phyloP scores from a whole-genome alignment of 1,140 invertebrate genomes.

The Contarinia nasturtii region DNA sequence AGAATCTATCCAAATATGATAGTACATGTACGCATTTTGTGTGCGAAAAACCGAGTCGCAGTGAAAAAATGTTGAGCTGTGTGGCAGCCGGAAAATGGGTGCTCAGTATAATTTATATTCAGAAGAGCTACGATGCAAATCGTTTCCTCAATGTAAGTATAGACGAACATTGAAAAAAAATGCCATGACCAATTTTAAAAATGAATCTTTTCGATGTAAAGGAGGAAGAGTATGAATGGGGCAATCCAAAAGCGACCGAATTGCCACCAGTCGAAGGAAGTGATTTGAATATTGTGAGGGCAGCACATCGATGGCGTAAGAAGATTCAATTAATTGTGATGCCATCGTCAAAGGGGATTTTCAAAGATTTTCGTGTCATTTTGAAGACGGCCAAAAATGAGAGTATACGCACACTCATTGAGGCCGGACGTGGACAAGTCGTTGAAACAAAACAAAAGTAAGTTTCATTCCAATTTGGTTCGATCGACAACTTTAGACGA shows the following conservation, averaged over 20 bases:
- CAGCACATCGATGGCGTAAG: slow-evolving; percentile 43
- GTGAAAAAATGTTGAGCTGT: slow-evolving; percentile 68
- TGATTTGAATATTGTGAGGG: slow-evolving; percentile 26
- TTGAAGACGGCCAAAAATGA: slow-evolving; percentile 42
- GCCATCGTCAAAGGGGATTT: slow-evolving; percentile 32
- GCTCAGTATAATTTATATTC: slow-evolving; percentile 55
- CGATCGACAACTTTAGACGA: too few species aligned
- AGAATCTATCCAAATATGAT: slow-evolving; percentile 38
- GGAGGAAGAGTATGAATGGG: slow-evolving; percentile 63
- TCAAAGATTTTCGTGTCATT: slow-evolving; percentile 44
- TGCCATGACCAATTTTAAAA: too few species aligned
- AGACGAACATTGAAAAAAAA: too few species aligned
- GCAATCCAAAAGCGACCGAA: slow-evolving; percentile 36
- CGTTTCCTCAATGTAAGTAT: slow-evolving; percentile 47
- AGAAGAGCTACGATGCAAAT: slow-evolving; percentile 37
- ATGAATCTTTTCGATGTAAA: slow-evolving; percentile 19
- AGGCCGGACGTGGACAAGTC: slow-evolving; percentile 49
- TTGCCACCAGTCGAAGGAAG: slow-evolving; percentile 26
- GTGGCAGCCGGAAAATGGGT: slow-evolving; percentile 79
- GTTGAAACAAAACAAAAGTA: slow-evolving; percentile 21
- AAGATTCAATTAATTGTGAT: slow-evolving; percentile 14
- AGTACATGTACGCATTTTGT: slow-evolving; percentile 54
- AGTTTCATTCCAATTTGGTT: neutral
- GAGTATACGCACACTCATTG: slow-evolving; percentile 44
- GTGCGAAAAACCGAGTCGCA: slow-evolving; percentile 47